phyloP scores from a whole-genome alignment of 2,797 vertebrate genomes.

The Poecile montanus region DNA sequence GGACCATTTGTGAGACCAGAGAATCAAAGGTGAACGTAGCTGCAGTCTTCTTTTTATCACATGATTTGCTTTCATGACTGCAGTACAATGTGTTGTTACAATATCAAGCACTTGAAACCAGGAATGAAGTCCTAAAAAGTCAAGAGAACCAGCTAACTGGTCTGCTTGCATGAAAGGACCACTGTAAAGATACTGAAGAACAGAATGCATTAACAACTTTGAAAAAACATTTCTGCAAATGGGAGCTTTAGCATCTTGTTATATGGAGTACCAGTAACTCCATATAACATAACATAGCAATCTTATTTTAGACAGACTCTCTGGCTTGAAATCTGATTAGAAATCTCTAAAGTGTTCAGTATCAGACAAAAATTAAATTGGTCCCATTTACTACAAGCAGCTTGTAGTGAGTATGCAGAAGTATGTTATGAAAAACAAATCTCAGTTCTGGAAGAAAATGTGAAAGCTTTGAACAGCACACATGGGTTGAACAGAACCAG shows the following conservation, averaged over 20 bases:
- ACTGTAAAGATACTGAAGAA: neutral
- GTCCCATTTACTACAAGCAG: neutral
- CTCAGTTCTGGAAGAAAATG: neutral
- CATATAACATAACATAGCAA: neutral
- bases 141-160: neutral
- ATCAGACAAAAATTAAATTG: neutral
- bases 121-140: neutral
- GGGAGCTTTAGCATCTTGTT: neutral
- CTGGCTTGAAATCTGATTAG: neutral
- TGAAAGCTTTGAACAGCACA: neutral
- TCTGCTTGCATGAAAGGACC: neutral
- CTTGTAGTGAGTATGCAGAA: neutral
- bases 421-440: neutral
- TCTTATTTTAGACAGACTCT: neutral
- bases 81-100: neutral
- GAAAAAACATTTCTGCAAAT: neutral
- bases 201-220: neutral
- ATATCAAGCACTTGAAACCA: neutral
- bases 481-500: neutral
- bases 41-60: neutral
- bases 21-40: neutral
- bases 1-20: neutral
- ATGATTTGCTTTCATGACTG: neutral
- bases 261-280: neutral
- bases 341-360: neutral